These are phyloP conservation scores for Paedocypris micromegethes DNA, from an alignment of 2,797 vertebrate genomes.

Conservation along the genomic window DNA sequence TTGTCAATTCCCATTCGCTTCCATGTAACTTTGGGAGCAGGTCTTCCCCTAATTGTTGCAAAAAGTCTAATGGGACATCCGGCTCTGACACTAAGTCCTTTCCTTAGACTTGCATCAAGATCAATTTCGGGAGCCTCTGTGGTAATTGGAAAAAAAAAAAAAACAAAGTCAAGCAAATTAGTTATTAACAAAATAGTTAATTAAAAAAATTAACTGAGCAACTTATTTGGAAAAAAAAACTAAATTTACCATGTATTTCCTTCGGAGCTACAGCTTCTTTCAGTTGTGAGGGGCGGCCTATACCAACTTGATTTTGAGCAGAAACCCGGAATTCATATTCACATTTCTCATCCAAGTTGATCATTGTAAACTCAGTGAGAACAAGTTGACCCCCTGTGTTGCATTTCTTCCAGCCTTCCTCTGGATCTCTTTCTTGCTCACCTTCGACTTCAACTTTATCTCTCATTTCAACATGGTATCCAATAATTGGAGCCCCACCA, in stretches of 20 bases:
- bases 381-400: slow-evolving; percentile 85
- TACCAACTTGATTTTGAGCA: slow-evolving; percentile 94
- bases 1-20: slow-evolving; percentile 90
- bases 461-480: slow-evolving; percentile 91
- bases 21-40: slow-evolving; percentile 94
- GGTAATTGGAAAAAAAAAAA: slow-evolving; percentile 42
- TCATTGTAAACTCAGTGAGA: slow-evolving; percentile 87
- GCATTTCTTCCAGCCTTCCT: slow-evolving; percentile 91
- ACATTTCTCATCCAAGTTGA: slow-evolving; percentile 84
- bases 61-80: slow-evolving; percentile 96
- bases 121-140: slow-evolving; percentile 97
- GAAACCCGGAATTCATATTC: slow-evolving; percentile 96
- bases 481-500: slow-evolving; percentile 91
- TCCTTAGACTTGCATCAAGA: slow-evolving; percentile 93
- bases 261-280: slow-evolving; percentile 91
- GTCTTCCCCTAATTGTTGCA: slow-evolving; percentile 89
- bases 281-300: slow-evolving; percentile 89
- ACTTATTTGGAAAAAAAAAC: no score
- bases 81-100: slow-evolving; percentile 87
- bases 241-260: slow-evolving; percentile 83
- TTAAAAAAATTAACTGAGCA: background rate
- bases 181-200: no score
- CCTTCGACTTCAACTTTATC: slow-evolving; percentile 79
- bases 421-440: slow-evolving; percentile 57
- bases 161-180: no score